Evolutionary conservation across 2,888 invertebrate species (phyloP), one percentile per base, ranked within the genome.

Genomic region (Drosophila dives): DNA sequence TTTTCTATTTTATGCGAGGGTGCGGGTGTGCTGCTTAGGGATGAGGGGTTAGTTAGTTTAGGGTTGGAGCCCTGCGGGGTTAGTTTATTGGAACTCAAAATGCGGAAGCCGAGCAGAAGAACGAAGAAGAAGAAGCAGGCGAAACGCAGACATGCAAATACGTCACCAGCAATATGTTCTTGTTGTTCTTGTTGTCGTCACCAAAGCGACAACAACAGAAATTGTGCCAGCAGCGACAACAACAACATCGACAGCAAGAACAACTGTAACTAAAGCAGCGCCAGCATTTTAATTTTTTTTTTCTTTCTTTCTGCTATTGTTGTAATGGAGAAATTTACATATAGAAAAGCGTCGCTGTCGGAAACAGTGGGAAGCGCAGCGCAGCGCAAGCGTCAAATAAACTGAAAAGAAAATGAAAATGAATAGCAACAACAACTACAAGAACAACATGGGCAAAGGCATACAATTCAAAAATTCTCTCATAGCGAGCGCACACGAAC

Each of bases 351-450:
- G 73, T 58, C 77, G 70, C 71, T 29, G 74, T 66, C 75, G 64
- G 69, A 70, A 70, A 62, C 58, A 65, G 75, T 69, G 79, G 66
- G 75, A 66, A 77, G 77, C 72, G 72, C 76, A 61, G 40, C 40
- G 74, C 67, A 63, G 53, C 55, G 51, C 38, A 32, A 65, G 64
- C 61, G 79, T 76, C 75, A 75, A 80, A 68, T 78, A 80, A 75
- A 84, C 75, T 86, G 78, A 86, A 89, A 86, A 81, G 86, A 87
- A 87, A 87, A 87, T 90, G 90, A 87, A 87, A 87, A 89, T 89
- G 89, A 86, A 87, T 81, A 89, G 77, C 70, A 75, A 65, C 59
- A 72, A 36, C 66, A 67, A 53, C 62, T 68, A 65, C 55, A 71
- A 51, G n/a, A 62, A 32, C 42, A 49, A 42, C 50, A 61, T 55